These are phyloP conservation scores for Melanchra persicariae DNA, from an alignment of 2,888 invertebrate genomes.

Conservation along the genomic window DNA sequence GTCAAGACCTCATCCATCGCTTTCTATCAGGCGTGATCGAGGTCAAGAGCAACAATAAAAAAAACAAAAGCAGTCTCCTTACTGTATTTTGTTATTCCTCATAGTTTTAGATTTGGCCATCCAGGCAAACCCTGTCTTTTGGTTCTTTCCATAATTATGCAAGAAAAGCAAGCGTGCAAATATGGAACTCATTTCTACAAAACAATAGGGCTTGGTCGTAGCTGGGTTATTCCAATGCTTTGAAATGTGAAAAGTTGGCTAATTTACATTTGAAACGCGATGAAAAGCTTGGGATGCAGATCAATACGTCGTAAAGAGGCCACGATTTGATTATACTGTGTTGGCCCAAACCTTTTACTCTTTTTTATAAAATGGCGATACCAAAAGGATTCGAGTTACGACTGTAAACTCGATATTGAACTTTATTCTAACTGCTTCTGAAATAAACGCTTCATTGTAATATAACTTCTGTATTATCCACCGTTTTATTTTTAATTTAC, in stretches of 20 bases:
- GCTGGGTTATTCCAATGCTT: slow-evolving; percentile 23
- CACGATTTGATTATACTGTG: slow-evolving; percentile 63
- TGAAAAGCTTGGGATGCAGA: slow-evolving; percentile 72
- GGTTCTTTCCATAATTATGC: not conserved
- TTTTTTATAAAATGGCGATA: slow-evolving; percentile 34
- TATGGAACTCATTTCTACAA: slow-evolving; percentile 4
- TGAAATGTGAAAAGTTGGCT: slow-evolving; percentile 65
- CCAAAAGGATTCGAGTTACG: not conserved
- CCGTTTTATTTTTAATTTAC: too few relatives aligned
- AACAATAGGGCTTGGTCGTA: too few relatives aligned
- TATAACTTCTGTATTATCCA: too few relatives aligned
- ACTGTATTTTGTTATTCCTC: too few relatives aligned
- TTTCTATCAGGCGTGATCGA: too few relatives aligned
- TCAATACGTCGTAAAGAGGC: slow-evolving; percentile 72
- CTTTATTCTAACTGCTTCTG: not conserved
- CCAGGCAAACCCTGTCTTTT: too few relatives aligned
- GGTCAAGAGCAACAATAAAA: too few relatives aligned
- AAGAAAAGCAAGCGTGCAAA: not conserved
- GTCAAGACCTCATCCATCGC: too few relatives aligned
- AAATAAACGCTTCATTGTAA: not conserved
- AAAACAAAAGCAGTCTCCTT: too few relatives aligned
- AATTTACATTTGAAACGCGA: slow-evolving; percentile 82
- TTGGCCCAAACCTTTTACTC: slow-evolving; percentile 38
- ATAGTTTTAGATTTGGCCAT: too few relatives aligned
- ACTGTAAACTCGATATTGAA: not conserved